Percentiles rank a stretch among this genome's conserved stretches.
These are phyloP conservation scores for Syngnathus floridae DNA, from an alignment of 2,113 vertebrate genomes.

Conservation along the genomic window DNA sequence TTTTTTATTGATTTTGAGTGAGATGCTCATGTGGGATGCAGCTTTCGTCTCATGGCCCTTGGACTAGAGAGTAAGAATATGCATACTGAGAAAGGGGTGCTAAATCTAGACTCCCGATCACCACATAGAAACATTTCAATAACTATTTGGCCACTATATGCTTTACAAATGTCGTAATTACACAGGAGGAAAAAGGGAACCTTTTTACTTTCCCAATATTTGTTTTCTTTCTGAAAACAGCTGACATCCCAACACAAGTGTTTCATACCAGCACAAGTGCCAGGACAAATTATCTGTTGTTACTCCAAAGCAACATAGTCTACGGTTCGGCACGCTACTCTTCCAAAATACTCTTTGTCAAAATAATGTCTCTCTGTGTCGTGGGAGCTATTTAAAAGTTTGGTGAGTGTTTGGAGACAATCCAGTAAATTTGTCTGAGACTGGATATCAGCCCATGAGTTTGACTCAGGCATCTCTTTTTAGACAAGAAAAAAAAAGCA, in stretches of 20 bases:
- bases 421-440: slow-evolving; percentile 56
- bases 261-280: slow-evolving; percentile 45
- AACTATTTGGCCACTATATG: slow-evolving; percentile 1
- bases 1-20: slow-evolving; percentile 63
- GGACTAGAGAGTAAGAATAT: slow-evolving; percentile 10
- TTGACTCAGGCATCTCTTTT: slow-evolving; percentile 25
- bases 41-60: slow-evolving; percentile 38
- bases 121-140: not conserved
- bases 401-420: slow-evolving; percentile 54
- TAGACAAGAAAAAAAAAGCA: slow-evolving; percentile 15
- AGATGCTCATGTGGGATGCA: slow-evolving; percentile 47
- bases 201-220: slow-evolving; percentile 43
- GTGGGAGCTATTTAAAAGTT: slow-evolving; percentile 58
- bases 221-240: slow-evolving; percentile 39
- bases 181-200: slow-evolving; percentile 16
- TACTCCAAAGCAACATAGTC: slow-evolving; percentile 43
- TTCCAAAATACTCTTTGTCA: slow-evolving; percentile 37
- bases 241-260: slow-evolving; percentile 39
- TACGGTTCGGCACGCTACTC: slow-evolving; percentile 30
- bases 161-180: slow-evolving; percentile 32
- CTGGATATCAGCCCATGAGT: slow-evolving; percentile 43
- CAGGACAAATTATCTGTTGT: slow-evolving; percentile 51
- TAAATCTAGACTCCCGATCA: not conserved
- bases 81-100: not conserved
- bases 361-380: slow-evolving; percentile 45